Conservation (phyloP, 2,888 invertebrate genomes). For the Patella ulyssiponensis region DNA sequence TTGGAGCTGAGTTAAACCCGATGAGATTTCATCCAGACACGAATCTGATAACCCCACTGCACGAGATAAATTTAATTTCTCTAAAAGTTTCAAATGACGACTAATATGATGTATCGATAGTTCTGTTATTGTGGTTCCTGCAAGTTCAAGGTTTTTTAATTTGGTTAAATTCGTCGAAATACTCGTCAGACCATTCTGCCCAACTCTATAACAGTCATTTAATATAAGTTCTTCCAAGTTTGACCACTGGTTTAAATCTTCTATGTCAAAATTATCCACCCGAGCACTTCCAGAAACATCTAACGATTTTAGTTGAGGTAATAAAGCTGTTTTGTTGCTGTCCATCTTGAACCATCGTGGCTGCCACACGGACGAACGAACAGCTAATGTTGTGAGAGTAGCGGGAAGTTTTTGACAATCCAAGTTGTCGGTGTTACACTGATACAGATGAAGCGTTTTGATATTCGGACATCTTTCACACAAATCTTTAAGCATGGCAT, state of each 20-base stretch:
- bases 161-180: slow-evolving; percentile 41
- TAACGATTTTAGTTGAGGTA: slow-evolving; percentile 47
- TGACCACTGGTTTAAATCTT: slow-evolving; percentile 43
- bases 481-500: slow-evolving; percentile 61
- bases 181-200: slow-evolving; percentile 41
- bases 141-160: slow-evolving; percentile 44
- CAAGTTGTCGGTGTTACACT: slow-evolving; percentile 47
- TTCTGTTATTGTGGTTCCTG: slow-evolving; percentile 42
- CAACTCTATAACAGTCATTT: slow-evolving; percentile 52
- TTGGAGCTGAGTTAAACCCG: slow-evolving; percentile 42
- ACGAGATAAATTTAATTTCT: slow-evolving; percentile 40
- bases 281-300: slow-evolving; percentile 44
- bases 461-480: slow-evolving; percentile 60
- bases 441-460: slow-evolving; percentile 43
- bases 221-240: slow-evolving; percentile 45
- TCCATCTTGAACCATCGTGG: slow-evolving; percentile 51
- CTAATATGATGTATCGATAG: slow-evolving; percentile 54
- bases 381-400: slow-evolving; percentile 41
- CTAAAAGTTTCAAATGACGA: slow-evolving; percentile 42
- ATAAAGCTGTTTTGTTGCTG: slow-evolving; percentile 21
- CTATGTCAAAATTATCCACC: slow-evolving; percentile 49
- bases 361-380: slow-evolving; percentile 50
- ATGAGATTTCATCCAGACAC: slow-evolving; percentile 40
- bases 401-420: slow-evolving; percentile 44
- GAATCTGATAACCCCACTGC: slow-evolving; percentile 43